Percentiles rank a stretch among this genome's conserved stretches.
Evolutionary conservation across 2,113 vertebrate genomes (phyloP).

Genomic region (Suricata suricatta): DNA sequence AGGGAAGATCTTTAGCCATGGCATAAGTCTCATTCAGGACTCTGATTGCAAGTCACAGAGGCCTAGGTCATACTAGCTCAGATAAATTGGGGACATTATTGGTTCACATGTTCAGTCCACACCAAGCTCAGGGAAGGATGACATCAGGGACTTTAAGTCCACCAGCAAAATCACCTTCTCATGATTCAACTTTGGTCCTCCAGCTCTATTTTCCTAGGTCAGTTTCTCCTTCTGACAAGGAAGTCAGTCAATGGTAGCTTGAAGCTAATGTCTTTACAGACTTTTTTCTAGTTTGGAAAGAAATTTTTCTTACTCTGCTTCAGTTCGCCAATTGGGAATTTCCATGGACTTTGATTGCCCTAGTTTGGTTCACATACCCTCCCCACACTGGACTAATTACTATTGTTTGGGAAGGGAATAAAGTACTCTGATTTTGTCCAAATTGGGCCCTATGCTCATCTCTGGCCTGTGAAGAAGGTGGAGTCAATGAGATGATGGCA

Average conservation of each 20-base stretch:
- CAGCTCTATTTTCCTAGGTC: background rate
- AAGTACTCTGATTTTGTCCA: background rate
- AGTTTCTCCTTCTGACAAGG: background rate
- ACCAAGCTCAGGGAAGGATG: background rate
- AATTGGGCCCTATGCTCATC: background rate
- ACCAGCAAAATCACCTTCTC: background rate
- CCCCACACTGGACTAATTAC: background rate
- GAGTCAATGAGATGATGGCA: background rate
- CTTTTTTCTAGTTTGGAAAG: background rate
- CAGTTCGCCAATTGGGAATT: background rate
- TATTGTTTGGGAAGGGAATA: too few species aligned
- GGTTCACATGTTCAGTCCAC: background rate
- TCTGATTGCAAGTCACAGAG: background rate
- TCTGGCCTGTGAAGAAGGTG: background rate
- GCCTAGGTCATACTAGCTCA: background rate
- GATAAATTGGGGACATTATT: background rate
- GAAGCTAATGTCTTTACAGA: background rate
- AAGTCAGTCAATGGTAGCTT: background rate
- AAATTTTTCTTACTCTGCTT: background rate
- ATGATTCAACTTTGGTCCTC: background rate
- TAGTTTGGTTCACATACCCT: background rate
- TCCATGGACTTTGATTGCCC: background rate
- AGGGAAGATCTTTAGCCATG: background rate
- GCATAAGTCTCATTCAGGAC: background rate
- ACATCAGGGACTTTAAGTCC: background rate